Percentiles rank a stretch among this genome's conserved stretches.
phyloP scores from a whole-genome alignment of 2,797 vertebrate species.

The Merluccius polli region DNA sequence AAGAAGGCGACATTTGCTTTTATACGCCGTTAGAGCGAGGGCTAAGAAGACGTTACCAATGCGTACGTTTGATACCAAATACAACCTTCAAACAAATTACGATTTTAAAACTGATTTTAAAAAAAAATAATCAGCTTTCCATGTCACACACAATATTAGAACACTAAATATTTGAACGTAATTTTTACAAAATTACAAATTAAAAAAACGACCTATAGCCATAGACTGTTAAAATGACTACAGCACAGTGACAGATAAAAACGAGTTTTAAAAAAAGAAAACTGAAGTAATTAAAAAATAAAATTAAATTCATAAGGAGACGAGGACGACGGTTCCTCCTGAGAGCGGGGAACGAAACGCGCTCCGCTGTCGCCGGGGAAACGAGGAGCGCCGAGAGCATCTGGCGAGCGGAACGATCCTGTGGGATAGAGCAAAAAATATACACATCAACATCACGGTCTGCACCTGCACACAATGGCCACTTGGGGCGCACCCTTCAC shows the following conservation, averaged over 20 bases:
- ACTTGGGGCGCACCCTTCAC: background rate
- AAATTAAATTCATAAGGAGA: constrained; percentile 51
- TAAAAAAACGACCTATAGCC: constrained; percentile 39
- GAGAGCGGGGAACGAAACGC: constrained; percentile 75
- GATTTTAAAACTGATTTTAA: constrained; percentile 41
- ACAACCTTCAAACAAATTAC: constrained; percentile 48
- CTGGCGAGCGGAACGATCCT: constrained; percentile 71
- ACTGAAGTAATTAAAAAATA: constrained; percentile 21
- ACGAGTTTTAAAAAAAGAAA: constrained; percentile 59
- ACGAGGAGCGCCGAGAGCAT: constrained; percentile 70
- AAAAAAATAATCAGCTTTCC: constrained; percentile 32
- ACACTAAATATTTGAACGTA: constrained; percentile 44
- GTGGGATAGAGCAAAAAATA: constrained; percentile 63
- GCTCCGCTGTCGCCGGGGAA: constrained; percentile 72
- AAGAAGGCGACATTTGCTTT: constrained; percentile 22
- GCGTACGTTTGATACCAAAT: constrained; percentile 47
- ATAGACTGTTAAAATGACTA: constrained; percentile 53
- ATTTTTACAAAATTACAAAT: constrained; percentile 19
- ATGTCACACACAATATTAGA: constrained; percentile 55
- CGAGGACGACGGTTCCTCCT: constrained; percentile 69
- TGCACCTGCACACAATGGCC: background rate
- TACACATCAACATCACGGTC: constrained; percentile 71
- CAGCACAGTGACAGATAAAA: constrained; percentile 60
- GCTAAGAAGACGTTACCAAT: constrained; percentile 40
- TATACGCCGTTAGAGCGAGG: constrained; percentile 15